Evolutionary conservation across 2,888 invertebrate genomes (phyloP), one percentile per base, ranked within the genome.

Genomic region (Anorthoa munda): DNA sequence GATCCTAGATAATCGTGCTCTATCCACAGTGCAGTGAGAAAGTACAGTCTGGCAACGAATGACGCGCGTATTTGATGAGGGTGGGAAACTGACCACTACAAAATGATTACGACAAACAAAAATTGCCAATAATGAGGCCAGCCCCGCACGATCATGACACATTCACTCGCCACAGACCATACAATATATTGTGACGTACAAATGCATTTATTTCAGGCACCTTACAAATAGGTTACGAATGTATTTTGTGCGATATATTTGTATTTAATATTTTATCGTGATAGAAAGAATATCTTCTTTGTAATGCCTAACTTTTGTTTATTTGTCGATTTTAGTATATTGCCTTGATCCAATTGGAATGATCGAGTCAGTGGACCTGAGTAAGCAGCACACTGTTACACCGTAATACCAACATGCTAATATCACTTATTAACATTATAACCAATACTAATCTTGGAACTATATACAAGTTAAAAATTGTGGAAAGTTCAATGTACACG

Each of bases 11-110:
- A 79, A 82, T 83, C 86, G 92, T 94, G 93, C 93, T 90, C 77
- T 93, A 94, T 93, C 90, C 93, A 94, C 94, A 94, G 94, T 94
- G 93, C 92, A 89, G 84, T 90, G 83, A 87, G 86, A 87, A 86
- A 86, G 79, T 86, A 81, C 82, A 79, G 82, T 81, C 79, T 71
- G 80, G 68, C 76, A 87, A 88, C 85, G 84, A 91, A 88, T 87
- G 86, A 78, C 79, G 70, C 51, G 51, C 51, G 18, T 23, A 11
- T 23, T 31, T 58, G 48, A 51, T 48, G 61, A 55, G 17, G 50
- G n/a, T 48, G 23, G 21, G 39, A 60, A 45, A 69, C 64, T 64
- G 63, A 66, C 67, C 65, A 26, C 45, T 59, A 59, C 23, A 70
- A 66, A 65, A 74, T 74, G 39, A 78, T 74, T 56, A 67, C 15